Base-by-base conservation (phyloP, 2,113 vertebrate species). In the Nibea albiflora region DNA sequence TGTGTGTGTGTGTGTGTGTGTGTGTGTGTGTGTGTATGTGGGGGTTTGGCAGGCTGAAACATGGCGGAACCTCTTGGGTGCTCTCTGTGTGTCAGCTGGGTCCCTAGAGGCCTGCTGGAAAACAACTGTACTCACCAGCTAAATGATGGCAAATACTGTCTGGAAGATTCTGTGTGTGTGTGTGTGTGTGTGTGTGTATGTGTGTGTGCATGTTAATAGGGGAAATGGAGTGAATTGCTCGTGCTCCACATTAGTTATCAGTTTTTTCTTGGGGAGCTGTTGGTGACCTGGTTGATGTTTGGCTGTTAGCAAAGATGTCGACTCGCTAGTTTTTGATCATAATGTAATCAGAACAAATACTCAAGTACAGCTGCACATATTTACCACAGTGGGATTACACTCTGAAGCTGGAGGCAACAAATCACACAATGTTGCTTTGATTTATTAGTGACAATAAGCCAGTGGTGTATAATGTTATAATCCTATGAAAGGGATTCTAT, bases 121-220 rank as follows among this genome's bases (percentile, higher is more conserved):
- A 93, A 93, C 92, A 93, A 93, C 90, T 89, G 90, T 92, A 86
- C 82, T 92, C 66, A 73, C 83, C 70, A 81, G 63, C 78, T 87
- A 88, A 90, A 87, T 63, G 71, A 90, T 90, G 84, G 86, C 74
- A 90, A 84, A 82, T 62, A 80, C 28, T 69, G 61, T 81, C 67
- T 81, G 60, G 5, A 54, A 46, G 53, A 35, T 47, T 54, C 47
- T 63, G 71, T 62, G 58, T 81, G 57, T 58, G 62, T 68, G 54
- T 44, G 56, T 31, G 67, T 39, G 24, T 63, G 22, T 35, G 52
- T 61, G 62, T 58, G 60, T 22, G 63, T 60, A 60, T 52, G 52
- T 24, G 56, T 28, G 26, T 54, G 54, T 14, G 42, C 57, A 39
- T n/a, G 44, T 35, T 56, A 57, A 49, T 46, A 44, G 57, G 50